Evolutionary conservation across 1,140 invertebrate species (phyloP), one percentile per base, ranked within the genome.

Genomic region (Magallana ariakensis): DNA sequence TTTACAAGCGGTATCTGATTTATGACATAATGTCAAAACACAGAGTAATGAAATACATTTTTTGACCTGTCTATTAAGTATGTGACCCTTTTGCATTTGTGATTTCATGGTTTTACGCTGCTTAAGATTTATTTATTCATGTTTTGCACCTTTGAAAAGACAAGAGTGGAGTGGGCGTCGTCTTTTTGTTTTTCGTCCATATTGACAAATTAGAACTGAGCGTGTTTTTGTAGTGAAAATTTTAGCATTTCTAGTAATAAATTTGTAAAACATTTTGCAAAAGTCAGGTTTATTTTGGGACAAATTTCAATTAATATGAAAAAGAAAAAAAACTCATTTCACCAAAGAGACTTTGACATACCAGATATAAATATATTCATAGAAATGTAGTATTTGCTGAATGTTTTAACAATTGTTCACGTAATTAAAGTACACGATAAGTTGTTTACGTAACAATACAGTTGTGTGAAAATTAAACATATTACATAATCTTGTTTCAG

Each of bases 21-120:
- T 70, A 70, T 26, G 22, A 26, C 66, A 26, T 60, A 16, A 60
- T 60, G 58, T 11, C 13, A 60, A 60, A 60, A 60, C 58, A 60
- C 13, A n/a, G 11, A 60, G 58, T 33, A 26, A 13, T 70, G 66
- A 26, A 33, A 70, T 70, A 70, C 26, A 70, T 70, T 70, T 70
- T 19, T 26, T 70, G 66, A 70, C 66, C 22, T 70, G 66, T 70
- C 66, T 70, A 70, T 70, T 19, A 26, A 70, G 33, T 11, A 19
- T 70, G 19, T 70, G 22, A 70, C 66, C 66, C 33, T 70, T 26
- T 70, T 13, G 22, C 66, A 70, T 70, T 70, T 70, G 22, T 11
- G 10, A 33, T 9, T 70, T 26, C 13, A 70, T 70, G 8, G 22
- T 10, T 26, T 70, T 70, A 46, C 19, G 19, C 10, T 19, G 22